Percentiles rank a stretch among this genome's conserved stretches.
Conservation (phyloP, 2,113 vertebrate genomes). For the Muntiacus muntjak region DNA sequence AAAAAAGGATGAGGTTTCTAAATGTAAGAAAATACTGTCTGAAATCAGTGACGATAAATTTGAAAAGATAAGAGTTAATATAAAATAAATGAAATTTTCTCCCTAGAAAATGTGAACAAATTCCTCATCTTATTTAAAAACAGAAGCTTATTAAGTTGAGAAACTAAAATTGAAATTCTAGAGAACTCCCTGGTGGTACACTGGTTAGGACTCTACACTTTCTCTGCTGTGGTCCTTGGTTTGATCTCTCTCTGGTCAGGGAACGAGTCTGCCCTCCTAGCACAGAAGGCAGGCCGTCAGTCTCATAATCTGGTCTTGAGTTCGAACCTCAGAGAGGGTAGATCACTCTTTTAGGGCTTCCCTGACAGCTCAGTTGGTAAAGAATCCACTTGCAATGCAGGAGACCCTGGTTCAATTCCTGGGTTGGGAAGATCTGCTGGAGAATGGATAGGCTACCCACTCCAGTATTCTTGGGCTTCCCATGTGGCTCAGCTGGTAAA, state of each 20-base stretch:
- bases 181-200: background rate
- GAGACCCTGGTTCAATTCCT: background rate
- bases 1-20: background rate
- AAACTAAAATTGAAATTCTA: background rate
- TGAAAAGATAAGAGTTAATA: background rate
- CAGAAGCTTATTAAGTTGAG: background rate
- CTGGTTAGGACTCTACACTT: background rate
- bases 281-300: rapidly evolving
- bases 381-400: background rate
- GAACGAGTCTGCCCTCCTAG: background rate
- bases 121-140: background rate
- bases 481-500: background rate
- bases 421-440: background rate
- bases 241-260: background rate
- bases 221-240: background rate
- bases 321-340: background rate
- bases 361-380: background rate
- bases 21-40: background rate
- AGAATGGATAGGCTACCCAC: background rate
- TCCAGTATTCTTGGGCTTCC: background rate
- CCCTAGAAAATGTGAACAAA: background rate
- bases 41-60: background rate
- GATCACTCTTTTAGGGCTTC: background rate
- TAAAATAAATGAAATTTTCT: background rate
- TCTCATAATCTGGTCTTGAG: background rate